Conservation (phyloP, 1,140 invertebrate species). For the Sycobia sp. region DNA sequence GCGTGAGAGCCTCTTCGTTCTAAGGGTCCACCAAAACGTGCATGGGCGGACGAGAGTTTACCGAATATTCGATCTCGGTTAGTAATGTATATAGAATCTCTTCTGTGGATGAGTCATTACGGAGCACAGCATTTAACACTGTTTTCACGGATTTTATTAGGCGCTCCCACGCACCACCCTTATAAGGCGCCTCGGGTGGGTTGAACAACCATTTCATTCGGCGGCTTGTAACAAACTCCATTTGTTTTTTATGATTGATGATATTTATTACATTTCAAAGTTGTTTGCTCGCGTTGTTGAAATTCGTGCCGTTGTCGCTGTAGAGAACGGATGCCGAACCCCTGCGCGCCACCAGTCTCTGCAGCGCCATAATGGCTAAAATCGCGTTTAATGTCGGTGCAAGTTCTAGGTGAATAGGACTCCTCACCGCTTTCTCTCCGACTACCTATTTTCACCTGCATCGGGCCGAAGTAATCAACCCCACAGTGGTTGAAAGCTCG, state of each 20-base stretch:
- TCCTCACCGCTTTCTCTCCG: conserved; percentile 1
- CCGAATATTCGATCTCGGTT: too few species aligned
- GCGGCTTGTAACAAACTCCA: too few species aligned
- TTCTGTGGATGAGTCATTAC: neutral
- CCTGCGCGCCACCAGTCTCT: neutral
- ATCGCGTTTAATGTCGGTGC: neutral
- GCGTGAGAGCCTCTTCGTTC: too few species aligned
- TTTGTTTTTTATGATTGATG: too few species aligned
- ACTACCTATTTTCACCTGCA: neutral
- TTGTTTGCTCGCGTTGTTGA: neutral
- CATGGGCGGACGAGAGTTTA: too few species aligned
- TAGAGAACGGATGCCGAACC: neutral
- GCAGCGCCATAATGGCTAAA: neutral
- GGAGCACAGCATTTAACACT: neutral
- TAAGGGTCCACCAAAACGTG: too few species aligned
- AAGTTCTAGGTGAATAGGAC: conserved; percentile 2
- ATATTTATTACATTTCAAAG: too few species aligned
- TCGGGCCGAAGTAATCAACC: too few species aligned
- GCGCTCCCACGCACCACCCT: conserved; percentile 45
- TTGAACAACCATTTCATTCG: conserved; percentile 45
- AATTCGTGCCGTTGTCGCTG: neutral
- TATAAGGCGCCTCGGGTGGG: conserved; percentile 43
- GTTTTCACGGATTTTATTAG: conserved; percentile 22
- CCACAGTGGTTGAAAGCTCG: neutral
- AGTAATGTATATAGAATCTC: too few species aligned